These are phyloP conservation scores for Aphis craccivora DNA, from an alignment of 1,140 invertebrate species.

Conservation along the genomic window DNA sequence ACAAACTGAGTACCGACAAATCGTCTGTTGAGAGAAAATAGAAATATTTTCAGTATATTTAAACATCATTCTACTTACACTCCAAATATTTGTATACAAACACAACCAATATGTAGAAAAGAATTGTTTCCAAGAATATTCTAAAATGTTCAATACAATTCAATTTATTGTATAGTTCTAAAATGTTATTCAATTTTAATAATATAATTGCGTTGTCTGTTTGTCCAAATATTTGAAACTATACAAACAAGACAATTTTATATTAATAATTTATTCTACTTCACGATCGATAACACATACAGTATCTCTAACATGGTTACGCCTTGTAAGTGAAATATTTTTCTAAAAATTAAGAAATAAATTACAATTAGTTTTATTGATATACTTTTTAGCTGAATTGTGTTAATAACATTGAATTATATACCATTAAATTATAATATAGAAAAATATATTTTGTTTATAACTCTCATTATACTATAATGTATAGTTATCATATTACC, in stretches of 20 bases:
- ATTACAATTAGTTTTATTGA: constrained; percentile 12
- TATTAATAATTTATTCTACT: neutral
- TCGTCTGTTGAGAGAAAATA: neutral
- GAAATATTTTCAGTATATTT: constrained; percentile 14
- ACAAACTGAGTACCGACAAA: neutral
- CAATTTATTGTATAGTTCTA: neutral
- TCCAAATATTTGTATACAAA: neutral
- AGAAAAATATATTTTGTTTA: neutral
- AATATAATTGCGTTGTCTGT: constrained; percentile 3
- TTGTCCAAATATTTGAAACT: constrained; percentile 46
- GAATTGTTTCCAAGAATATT: neutral
- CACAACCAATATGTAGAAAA: neutral
- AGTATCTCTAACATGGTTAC: neutral
- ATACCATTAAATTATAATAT: neutral
- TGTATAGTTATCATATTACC: neutral
- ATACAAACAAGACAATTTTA: constrained; percentile 37
- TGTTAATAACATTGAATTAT: neutral
- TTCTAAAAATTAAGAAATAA: neutral
- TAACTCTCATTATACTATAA: neutral
- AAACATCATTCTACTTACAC: neutral
- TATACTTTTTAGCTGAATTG: neutral
- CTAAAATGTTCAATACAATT: too few relatives aligned
- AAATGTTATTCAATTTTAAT: neutral
- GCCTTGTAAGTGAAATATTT: neutral
- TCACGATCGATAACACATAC: neutral